A percentile compares a stretch with the other conserved stretches of the same genome.
phyloP scores from a whole-genome alignment of 1,140 invertebrate genomes.

The Ceratoteleas bidentatus region DNA sequence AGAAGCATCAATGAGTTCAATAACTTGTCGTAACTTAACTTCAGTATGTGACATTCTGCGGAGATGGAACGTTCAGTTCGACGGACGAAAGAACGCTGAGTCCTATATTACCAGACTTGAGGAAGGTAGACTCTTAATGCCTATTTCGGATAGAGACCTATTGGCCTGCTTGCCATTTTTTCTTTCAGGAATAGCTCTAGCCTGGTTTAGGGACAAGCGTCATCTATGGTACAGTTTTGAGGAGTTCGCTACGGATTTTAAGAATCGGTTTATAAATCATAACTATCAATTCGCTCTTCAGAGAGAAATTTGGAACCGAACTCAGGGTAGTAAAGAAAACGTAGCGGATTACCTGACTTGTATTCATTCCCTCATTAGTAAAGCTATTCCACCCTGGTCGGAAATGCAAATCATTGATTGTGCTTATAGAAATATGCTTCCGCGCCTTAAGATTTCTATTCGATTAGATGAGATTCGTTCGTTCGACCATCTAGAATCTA shows the following conservation, averaged over 20 bases:
- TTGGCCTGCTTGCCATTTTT: constrained; percentile 28
- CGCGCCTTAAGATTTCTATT: constrained; percentile 9
- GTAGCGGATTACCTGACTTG: constrained; percentile 28
- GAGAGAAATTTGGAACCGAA: constrained; percentile 6
- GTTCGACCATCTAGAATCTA: constrained; percentile 5
- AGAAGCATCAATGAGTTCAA: no score
- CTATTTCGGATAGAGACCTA: constrained; percentile 6
- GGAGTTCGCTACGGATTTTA: constrained; percentile 6
- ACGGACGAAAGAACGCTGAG: constrained; percentile 10
- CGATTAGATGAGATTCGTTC: neutral
- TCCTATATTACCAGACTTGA: neutral
- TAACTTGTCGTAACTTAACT: constrained; percentile 1
- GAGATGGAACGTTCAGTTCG: constrained; percentile 29
- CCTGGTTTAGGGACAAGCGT: constrained; percentile 17
- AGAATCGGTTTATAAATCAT: neutral
- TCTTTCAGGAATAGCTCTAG: constrained; percentile 12
- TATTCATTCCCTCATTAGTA: constrained; percentile 2
- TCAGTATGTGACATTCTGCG: constrained; percentile 28
- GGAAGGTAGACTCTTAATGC: constrained; percentile 24
- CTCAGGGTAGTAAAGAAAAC: constrained; percentile 18
- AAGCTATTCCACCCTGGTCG: constrained; percentile 9
- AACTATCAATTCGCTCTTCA: constrained; percentile 20
- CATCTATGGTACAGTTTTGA: neutral
- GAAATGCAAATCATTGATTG: constrained; percentile 9
- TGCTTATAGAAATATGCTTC: constrained; percentile 19